Conservation (phyloP, 2,797 vertebrate species). For the Buceros bicornis region DNA sequence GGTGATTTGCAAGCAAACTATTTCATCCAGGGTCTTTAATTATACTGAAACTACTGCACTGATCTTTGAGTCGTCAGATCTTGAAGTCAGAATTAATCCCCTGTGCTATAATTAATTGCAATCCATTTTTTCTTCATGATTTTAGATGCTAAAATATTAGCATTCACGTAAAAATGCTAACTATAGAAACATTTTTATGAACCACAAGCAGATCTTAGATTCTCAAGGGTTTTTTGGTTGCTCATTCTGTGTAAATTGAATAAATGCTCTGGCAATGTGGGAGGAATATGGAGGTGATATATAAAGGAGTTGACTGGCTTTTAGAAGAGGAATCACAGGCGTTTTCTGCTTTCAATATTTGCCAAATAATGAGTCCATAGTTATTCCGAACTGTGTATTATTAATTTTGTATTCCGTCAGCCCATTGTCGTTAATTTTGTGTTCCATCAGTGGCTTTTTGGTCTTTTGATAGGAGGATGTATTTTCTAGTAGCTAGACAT, state of each 20-base stretch:
- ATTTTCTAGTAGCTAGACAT: neutral
- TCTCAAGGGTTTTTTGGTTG: neutral
- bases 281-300: neutral
- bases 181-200: neutral
- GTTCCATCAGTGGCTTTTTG: accelerated
- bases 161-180: neutral
- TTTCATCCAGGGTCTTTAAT: neutral
- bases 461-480: neutral
- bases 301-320: neutral
- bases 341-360: neutral
- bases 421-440: neutral
- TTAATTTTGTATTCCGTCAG: neutral
- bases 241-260: neutral
- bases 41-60: neutral
- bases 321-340: neutral
- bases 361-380: neutral
- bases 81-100: neutral
- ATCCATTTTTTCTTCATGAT: neutral
- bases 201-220: neutral
- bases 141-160: neutral
- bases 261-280: neutral
- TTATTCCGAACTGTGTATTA: neutral
- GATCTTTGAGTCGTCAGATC: neutral
- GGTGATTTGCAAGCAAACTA: neutral
- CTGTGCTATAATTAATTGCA: neutral